Evolutionary conservation across 1,140 invertebrate species (phyloP).

Genomic region (Physella acuta): DNA sequence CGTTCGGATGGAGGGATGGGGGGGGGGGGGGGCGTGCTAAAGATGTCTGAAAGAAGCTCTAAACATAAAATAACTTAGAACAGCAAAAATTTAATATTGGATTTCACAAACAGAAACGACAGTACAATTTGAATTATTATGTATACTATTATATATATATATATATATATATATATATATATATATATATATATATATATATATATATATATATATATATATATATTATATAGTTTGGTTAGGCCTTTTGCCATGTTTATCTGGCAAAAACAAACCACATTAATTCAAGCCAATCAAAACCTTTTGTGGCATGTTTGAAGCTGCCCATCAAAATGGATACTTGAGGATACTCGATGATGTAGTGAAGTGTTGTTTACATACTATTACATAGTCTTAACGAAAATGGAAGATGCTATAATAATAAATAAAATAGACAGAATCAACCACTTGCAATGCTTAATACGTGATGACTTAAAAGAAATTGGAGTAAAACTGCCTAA

Average conservation of each 20-base stretch:
- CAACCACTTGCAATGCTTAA: conserved; percentile 41
- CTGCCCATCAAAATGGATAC: too few relatives aligned
- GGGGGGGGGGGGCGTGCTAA: too few relatives aligned
- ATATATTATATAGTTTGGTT: too few relatives aligned
- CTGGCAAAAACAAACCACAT: not conserved
- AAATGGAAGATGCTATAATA: conserved; percentile 32
- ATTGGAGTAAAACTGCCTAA: conserved; percentile 55
- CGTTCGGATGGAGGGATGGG: too few relatives aligned
- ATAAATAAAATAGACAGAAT: conserved; percentile 44
- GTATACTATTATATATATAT: not conserved
- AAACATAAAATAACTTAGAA: too few relatives aligned
- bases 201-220: too few relatives aligned
- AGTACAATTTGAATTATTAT: not conserved
- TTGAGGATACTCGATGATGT: too few relatives aligned
- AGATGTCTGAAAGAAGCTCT: too few relatives aligned
- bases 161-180: conserved; percentile 5
- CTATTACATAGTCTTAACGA: too few relatives aligned
- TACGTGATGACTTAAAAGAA: conserved; percentile 48
- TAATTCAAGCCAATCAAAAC: conserved; percentile 26
- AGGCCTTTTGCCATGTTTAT: not conserved
- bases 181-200: conserved; percentile 5
- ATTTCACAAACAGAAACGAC: too few relatives aligned
- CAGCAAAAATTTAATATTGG: too few relatives aligned
- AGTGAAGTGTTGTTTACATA: too few relatives aligned
- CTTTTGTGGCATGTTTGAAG: conserved; percentile 27